Percentiles rank a stretch among this genome's conserved stretches.
phyloP scores from a whole-genome alignment of 2,797 vertebrate species.

The Catharus ustulatus region DNA sequence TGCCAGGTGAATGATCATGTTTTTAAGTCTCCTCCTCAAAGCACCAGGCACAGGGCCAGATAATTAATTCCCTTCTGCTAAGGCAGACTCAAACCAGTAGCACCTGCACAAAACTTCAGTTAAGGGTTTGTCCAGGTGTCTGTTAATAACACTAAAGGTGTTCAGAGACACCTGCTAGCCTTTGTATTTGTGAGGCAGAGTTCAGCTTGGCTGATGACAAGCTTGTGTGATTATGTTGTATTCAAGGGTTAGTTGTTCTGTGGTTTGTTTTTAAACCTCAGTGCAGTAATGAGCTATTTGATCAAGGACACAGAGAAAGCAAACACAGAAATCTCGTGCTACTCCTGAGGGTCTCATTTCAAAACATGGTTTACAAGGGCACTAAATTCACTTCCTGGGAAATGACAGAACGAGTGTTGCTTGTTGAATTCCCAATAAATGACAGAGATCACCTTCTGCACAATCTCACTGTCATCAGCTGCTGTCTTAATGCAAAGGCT shows the following conservation, averaged over 20 bases:
- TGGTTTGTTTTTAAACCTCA: neutral
- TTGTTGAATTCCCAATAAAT: neutral
- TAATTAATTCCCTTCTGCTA: neutral
- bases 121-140: neutral
- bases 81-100: neutral
- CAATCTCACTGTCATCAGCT: neutral
- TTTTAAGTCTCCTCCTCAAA: neutral
- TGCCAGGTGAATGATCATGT: neutral
- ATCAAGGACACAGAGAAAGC: neutral
- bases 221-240: neutral
- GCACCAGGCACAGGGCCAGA: rapidly evolving
- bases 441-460: neutral
- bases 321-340: neutral
- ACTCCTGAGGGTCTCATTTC: neutral
- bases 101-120: neutral
- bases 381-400: neutral
- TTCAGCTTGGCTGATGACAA: neutral
- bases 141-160: neutral
- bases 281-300: neutral
- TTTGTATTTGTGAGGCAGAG: neutral
- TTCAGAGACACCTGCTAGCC: neutral
- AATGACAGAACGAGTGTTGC: neutral
- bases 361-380: neutral
- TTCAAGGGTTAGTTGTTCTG: neutral
- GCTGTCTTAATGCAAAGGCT: neutral